A percentile compares a stretch with the other conserved stretches of the same genome.
phyloP scores from a whole-genome alignment of 2,888 invertebrate species.

The Cheilosia grossa region DNA sequence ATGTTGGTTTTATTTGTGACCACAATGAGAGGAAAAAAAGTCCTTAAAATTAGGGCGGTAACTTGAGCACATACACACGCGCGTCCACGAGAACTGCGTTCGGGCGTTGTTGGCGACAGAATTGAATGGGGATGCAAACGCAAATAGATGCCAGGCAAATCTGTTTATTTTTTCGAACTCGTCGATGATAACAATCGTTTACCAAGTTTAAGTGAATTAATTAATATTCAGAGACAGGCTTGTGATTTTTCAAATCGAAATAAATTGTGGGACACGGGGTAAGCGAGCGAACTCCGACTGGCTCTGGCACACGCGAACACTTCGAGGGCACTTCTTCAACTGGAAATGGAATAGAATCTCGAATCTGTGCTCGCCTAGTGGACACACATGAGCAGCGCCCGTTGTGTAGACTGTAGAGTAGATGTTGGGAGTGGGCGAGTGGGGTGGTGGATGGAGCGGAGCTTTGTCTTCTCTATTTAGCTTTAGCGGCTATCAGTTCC shows the following conservation, averaged over 20 bases:
- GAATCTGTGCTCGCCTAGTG: conserved; percentile 61
- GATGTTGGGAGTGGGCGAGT: conserved; percentile 21
- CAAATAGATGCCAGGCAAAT: conserved; percentile 45
- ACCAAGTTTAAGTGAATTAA: conserved; percentile 17
- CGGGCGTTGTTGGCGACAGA: conserved; percentile 45
- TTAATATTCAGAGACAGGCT: conserved; percentile 31
- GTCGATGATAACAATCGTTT: conserved; percentile 6
- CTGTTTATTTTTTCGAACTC: conserved; percentile 34
- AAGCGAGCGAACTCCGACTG: conserved; percentile 20
- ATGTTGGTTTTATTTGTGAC: conserved; percentile 38
- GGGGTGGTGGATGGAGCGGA: conserved; percentile 19
- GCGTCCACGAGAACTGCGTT: conserved; percentile 40
- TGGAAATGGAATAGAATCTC: conserved; percentile 64
- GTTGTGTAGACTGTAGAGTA: background rate
- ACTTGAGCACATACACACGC: conserved; percentile 54
- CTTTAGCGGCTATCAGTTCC: conserved; percentile 50
- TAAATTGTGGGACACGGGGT: conserved; percentile 37
- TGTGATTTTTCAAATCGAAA: conserved; percentile 25
- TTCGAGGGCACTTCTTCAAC: conserved; percentile 68
- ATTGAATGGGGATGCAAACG: conserved; percentile 33
- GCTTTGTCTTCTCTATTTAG: conserved; percentile 37
- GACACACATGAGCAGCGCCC: conserved; percentile 47
- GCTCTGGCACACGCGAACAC: conserved; percentile 64
- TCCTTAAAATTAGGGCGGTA: conserved; percentile 73
- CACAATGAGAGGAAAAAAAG: conserved; percentile 41